A percentile compares a stretch with the other conserved stretches of the same genome.
Conservation (phyloP, 1,140 invertebrate genomes). For the Penaeus vannamei region DNA sequence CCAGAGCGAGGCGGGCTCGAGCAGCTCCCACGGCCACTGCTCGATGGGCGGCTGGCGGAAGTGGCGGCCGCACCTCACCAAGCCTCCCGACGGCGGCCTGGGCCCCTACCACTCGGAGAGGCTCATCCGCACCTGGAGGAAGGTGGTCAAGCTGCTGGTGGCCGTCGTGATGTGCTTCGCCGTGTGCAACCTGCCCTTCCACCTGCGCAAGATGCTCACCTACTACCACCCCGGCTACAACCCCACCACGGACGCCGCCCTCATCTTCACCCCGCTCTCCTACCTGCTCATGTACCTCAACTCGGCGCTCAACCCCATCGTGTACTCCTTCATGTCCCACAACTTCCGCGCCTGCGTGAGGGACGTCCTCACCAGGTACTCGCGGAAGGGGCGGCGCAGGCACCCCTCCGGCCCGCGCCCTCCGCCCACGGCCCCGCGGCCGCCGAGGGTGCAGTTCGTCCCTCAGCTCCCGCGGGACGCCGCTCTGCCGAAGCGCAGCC, state of each 20-base stretch:
- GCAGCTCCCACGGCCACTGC: conserved; percentile 45
- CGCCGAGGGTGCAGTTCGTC: background rate
- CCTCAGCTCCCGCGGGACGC: background rate
- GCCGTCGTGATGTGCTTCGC: conserved; percentile 87
- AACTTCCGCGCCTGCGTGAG: conserved; percentile 67
- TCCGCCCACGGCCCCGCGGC: background rate
- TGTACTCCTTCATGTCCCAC: conserved; percentile 67
- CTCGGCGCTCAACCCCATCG: conserved; percentile 64
- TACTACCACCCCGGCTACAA: conserved; percentile 69
- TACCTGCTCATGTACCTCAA: conserved; percentile 63
- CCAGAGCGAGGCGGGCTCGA: conserved; percentile 13
- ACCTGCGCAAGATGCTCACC: conserved; percentile 80
- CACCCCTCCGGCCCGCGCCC: conserved; percentile 30
- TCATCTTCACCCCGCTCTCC: conserved; percentile 58
- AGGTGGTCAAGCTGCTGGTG: conserved; percentile 81
- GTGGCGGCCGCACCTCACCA: conserved; percentile 43
- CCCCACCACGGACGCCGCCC: conserved; percentile 50
- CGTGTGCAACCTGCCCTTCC: conserved; percentile 87
- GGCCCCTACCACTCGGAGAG: conserved; percentile 63
- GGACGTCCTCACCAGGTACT: conserved; percentile 62
- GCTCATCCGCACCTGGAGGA: conserved; percentile 62
- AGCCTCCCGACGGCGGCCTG: conserved; percentile 68
- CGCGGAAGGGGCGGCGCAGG: conserved; percentile 38
- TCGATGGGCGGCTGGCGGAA: conserved; percentile 76
- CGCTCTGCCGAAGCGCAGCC: background rate